Base-by-base conservation (phyloP, 2,888 invertebrate genomes). In the Petrophora chlorosata region DNA sequence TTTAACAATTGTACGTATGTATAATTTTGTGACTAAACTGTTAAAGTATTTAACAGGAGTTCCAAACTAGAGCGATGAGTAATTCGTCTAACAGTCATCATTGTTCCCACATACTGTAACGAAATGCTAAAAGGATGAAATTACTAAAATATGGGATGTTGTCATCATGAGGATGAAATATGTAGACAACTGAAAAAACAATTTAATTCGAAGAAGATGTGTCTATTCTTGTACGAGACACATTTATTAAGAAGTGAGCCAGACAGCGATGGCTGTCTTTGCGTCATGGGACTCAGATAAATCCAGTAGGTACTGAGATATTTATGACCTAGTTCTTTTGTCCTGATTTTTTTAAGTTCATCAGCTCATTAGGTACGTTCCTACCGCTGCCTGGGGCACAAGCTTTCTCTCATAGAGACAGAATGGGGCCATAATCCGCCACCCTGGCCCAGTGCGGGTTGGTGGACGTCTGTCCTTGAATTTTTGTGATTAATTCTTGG, bases 121-220 rank as follows among this genome's bases (percentile, higher is more conserved):
- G 34, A 28, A 55, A 52, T 35, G 26, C 43, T 52, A 56, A 59
- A 53, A 54, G 40, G 35, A 59, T 45, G 49, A 47, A 53, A 54
- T 57, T 52, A 53, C 54, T 57, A 57, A 59, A 55, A 51, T 41
- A 52, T 46, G 16, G 48, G 42, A 53, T 59, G 51, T 36, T 49
- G 54, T 57, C 59, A 59, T 53, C 49, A 30, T 35, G 2, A 7
- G 9, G 19, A 38, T 53, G 50, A 47, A 46, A 53, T 49, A 44
- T 38, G 45, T 39, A 36, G 35, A 46, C 53, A 53, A 46, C 26
- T 39, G 47, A 36, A 52, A 52, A 32, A 59, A 52, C 56, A 51
- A 35, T 36, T 36, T 28, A 36, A 40, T 50, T 48, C 36, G n/a
- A 25, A 22, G 34, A 39, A 46, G 29, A 41, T 29, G 22, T 12